phyloP scores from a whole-genome alignment of 2,888 invertebrate species.

The Tachystola acroxantha region DNA sequence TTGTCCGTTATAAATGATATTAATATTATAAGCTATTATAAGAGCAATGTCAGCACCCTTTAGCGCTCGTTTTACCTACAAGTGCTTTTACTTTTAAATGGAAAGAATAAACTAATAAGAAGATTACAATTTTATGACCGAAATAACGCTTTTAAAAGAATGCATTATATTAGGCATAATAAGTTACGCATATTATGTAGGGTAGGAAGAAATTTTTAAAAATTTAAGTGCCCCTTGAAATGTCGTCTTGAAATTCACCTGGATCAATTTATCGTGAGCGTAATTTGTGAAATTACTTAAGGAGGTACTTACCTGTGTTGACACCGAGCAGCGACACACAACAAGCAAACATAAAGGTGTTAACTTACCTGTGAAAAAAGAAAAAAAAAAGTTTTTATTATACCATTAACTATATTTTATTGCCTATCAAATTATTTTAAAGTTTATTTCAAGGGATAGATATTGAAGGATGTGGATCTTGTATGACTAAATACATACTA shows the following conservation, averaged over 20 bases:
- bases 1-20: too few relatives aligned
- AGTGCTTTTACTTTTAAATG: too few relatives aligned
- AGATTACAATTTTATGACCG: too few relatives aligned
- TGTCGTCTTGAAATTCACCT: conserved; percentile 18
- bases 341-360: conserved; percentile 14
- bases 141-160: neutral
- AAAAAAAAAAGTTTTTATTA: conserved; percentile 15
- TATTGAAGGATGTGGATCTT: too few relatives aligned
- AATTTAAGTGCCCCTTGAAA: conserved; percentile 16
- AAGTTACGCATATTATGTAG: conserved; percentile 5
- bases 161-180: neutral
- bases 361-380: conserved; percentile 28
- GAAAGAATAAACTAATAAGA: too few relatives aligned
- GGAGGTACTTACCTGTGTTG: conserved; percentile 6
- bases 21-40: too few relatives aligned
- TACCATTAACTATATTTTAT: conserved; percentile 20
- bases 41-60: too few relatives aligned
- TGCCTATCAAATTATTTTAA: conserved; percentile 19
- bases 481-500: too few relatives aligned
- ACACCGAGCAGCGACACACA: neutral
- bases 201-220: conserved; percentile 4
- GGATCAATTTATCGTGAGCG: conserved; percentile 18
- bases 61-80: too few relatives aligned
- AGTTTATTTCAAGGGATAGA: too few relatives aligned
- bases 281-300: conserved; percentile 15